These are phyloP conservation scores for Hybos culiciformis DNA, from an alignment of 2,888 invertebrate genomes.

Conservation along the genomic window DNA sequence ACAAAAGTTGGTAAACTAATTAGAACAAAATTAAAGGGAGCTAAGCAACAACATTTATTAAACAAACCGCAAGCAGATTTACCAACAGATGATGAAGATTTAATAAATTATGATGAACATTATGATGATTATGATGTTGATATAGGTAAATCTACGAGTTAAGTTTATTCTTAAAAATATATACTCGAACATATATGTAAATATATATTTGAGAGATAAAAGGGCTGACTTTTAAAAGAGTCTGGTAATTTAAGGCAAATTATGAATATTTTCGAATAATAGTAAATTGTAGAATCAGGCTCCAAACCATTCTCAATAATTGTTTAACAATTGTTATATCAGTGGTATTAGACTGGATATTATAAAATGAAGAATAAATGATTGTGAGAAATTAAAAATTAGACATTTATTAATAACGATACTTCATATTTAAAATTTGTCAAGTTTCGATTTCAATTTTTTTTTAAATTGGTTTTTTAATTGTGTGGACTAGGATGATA, in stretches of 20 bases:
- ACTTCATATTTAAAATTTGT: too few relatives aligned
- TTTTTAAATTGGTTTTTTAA: too few relatives aligned
- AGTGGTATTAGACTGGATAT: too few relatives aligned
- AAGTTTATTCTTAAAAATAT: too few relatives aligned
- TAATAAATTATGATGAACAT: slow-evolving; percentile 6
- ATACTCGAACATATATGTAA: not conserved
- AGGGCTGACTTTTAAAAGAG: not conserved
- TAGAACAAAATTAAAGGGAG: slow-evolving; percentile 2
- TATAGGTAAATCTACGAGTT: slow-evolving; percentile 1
- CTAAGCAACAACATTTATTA: slow-evolving; percentile 1
- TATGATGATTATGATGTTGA: slow-evolving; percentile 9
- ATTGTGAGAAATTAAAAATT: too few relatives aligned
- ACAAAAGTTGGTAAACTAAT: slow-evolving; percentile 6
- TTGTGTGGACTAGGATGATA: too few relatives aligned
- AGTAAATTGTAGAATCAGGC: not conserved
- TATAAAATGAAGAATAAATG: too few relatives aligned
- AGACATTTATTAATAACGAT: too few relatives aligned
- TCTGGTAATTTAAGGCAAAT: not conserved
- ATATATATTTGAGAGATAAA: not conserved
- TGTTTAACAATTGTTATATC: not conserved
- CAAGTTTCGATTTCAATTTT: too few relatives aligned
- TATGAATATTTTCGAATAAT: not conserved
- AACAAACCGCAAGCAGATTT: slow-evolving; percentile 12
- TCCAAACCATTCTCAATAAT: not conserved
- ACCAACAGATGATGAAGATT: slow-evolving; percentile 8